These are phyloP conservation scores for Ciconia nigra DNA, from an alignment of 2,797 vertebrate genomes.

Conservation along the genomic window DNA sequence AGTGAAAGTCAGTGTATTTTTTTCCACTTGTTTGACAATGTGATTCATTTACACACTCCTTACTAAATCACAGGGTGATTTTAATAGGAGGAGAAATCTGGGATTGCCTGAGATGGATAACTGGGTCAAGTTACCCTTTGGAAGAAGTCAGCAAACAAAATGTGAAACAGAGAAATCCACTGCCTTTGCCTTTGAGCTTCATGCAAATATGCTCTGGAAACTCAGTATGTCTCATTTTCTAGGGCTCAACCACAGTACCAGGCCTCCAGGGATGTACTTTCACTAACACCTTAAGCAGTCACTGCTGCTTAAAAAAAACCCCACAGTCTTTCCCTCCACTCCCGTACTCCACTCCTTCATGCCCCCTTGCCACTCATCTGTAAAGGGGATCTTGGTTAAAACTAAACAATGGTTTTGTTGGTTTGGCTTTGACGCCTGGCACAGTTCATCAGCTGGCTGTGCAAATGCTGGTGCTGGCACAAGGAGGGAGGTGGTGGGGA, in stretches of 20 bases:
- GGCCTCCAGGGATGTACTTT: conserved; percentile 26
- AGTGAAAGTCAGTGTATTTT: not conserved
- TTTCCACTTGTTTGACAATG: conserved; percentile 1
- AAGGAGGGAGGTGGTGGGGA: not conserved
- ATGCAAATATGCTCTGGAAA: conserved; percentile 37
- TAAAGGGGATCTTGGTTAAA: not conserved
- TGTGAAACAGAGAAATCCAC: not conserved
- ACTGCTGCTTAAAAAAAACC: not conserved
- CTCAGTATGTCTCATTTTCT: not conserved
- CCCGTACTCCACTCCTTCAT: not conserved
- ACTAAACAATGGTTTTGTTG: not conserved
- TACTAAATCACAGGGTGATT: not conserved
- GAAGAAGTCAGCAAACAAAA: not conserved
- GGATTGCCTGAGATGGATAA: not conserved
- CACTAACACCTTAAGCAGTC: not conserved
- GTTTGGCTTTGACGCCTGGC: not conserved
- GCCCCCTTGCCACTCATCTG: not conserved
- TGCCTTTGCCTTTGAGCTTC: not conserved
- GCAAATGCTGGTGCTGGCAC: not conserved
- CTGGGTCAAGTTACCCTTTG: conserved; percentile 17
- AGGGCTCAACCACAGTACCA: conserved; percentile 9
- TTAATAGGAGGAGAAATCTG: conserved; percentile 12
- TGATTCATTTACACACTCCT: conserved; percentile 2
- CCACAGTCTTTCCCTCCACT: not conserved
- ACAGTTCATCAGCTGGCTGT: not conserved